phyloP scores from a whole-genome alignment of 2,797 vertebrate genomes.

The Sebastes cheni region DNA sequence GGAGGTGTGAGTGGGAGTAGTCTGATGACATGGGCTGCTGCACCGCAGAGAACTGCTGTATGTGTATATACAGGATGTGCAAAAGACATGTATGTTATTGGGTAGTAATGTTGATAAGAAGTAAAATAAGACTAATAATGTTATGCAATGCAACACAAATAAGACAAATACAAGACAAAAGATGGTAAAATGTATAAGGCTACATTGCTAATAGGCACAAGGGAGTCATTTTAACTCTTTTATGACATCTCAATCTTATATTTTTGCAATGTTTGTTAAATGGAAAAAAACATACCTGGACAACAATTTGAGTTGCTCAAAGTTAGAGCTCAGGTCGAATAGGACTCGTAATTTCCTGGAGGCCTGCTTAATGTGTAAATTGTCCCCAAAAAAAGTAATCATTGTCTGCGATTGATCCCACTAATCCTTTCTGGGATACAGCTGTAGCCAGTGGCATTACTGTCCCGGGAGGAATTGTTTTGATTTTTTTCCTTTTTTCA shows the following conservation, averaged over 20 bases:
- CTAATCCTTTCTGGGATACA: constrained; percentile 9
- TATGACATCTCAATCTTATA: neutral
- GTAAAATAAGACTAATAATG: neutral
- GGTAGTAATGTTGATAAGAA: neutral
- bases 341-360: neutral
- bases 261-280: neutral
- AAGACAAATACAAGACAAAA: neutral
- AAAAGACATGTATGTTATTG: neutral
- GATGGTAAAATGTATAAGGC: neutral
- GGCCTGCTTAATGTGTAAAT: constrained; percentile 9
- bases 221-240: neutral
- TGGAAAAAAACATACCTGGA: neutral
- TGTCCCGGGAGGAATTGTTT: neutral
- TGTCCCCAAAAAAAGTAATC: constrained; percentile 5
- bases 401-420: constrained; percentile 8
- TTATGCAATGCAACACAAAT: neutral
- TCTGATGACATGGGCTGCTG: constrained; percentile 57
- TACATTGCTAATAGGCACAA: neutral
- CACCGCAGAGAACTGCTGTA: constrained; percentile 27
- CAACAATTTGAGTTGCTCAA: neutral
- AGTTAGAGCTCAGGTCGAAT: neutral
- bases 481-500: neutral
- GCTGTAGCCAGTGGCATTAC: neutral
- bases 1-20: constrained; percentile 57
- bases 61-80: neutral